Conservation (phyloP, 2,888 invertebrate genomes). For the Ephialtes manifestator region DNA sequence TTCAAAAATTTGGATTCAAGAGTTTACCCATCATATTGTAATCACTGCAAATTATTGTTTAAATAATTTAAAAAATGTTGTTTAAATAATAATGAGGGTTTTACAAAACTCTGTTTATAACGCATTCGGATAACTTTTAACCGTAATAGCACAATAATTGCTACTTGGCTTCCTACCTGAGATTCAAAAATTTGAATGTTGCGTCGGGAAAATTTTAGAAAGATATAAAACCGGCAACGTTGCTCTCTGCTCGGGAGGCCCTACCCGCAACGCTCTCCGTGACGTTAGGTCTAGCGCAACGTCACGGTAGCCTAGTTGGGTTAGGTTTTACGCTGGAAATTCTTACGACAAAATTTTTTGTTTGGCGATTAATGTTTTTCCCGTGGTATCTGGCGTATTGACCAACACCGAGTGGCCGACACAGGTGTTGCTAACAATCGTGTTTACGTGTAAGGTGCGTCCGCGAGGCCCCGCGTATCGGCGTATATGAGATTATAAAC, state of each 20-base stretch:
- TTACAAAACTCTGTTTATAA: too few species aligned
- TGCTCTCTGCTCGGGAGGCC: neutral
- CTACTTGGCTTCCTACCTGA: too few species aligned
- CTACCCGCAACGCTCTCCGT: conserved; percentile 70
- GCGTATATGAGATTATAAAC: conserved; percentile 86
- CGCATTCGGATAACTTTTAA: too few species aligned
- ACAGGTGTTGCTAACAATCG: conserved; percentile 73
- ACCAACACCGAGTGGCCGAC: conserved; percentile 86
- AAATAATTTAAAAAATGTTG: too few species aligned
- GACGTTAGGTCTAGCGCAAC: conserved; percentile 81
- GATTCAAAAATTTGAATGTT: neutral
- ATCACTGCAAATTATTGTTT: too few species aligned
- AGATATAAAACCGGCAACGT: conserved; percentile 53
- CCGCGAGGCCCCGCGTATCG: conserved; percentile 81
- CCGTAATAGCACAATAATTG: too few species aligned
- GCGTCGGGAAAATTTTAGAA: conserved; percentile 28
- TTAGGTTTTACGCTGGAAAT: conserved; percentile 91
- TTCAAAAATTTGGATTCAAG: too few species aligned
- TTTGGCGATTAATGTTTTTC: conserved; percentile 89
- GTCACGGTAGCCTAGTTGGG: conserved; percentile 90
- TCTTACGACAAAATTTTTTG: conserved; percentile 89
- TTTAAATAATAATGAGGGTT: too few species aligned
- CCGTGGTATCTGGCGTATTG: conserved; percentile 87
- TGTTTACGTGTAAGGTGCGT: conserved; percentile 78
- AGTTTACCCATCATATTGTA: too few species aligned